Base-by-base conservation (phyloP, 23 tunicate species). In the Styela clava region DNA sequence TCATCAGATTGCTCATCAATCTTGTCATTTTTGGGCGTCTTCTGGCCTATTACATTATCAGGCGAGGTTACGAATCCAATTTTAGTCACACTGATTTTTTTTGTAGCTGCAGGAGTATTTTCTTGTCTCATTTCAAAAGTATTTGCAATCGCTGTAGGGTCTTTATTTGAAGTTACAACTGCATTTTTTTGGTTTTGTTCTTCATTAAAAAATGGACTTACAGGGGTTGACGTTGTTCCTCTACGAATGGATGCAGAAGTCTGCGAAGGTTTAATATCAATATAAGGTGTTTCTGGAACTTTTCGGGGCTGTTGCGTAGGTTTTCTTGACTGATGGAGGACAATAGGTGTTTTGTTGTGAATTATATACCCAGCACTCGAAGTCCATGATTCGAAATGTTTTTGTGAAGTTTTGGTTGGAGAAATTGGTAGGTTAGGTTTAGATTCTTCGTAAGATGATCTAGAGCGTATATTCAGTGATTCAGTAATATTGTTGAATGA, bases 141-240 rank as follows among this genome's bases (percentile, higher is more conserved):
- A 27, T 65, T 65, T 24, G 31, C 9, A 9, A 27, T 3, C 3
- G 70, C 18, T 3, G 29, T 65, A 16, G 30, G 18, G 16, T 16
- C 18, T 7, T 3, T 16, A 27, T 7, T 24, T 29, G 77, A 18
- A 30, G 5, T 30, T 5, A 12, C 56, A 44, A 44, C 56, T 5
- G 9, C 56, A 12, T 44, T 44, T 12, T 5, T 44, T 32, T 71
- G 5, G 7, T 31, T 30, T 26, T 31, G 23, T 5, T 68, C 78
- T 2, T 51, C 78, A 33, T 71, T 73, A 64, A 74, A 82, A 25
- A 81, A 31, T 3, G 76, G 37, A 78, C 86, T 88, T 34, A 83
- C 73, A 24, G 83, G 86, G 3, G 86, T 88, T n/a, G 92, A 83
- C 9, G 73, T 52, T 30, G 86, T 63, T 35, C 51, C 68, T 22